Evolutionary conservation across 2,888 invertebrate genomes (phyloP).

Genomic region (Melanophora roralis): DNA sequence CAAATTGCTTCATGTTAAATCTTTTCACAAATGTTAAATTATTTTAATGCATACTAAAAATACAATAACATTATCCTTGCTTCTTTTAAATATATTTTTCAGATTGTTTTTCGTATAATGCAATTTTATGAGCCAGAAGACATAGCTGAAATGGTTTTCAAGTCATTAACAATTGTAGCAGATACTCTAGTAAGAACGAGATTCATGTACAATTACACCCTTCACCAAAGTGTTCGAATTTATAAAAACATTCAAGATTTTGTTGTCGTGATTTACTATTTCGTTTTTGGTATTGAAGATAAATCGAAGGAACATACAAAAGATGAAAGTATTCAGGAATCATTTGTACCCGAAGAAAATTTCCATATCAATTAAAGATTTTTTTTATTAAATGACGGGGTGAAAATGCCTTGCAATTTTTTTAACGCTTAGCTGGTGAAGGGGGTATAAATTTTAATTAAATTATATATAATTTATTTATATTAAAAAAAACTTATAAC

Average conservation of each 20-base stretch:
- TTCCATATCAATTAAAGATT: slow-evolving; percentile 16
- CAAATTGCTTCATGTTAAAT: no score
- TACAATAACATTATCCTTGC: no score
- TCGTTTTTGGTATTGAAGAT: slow-evolving; percentile 2
- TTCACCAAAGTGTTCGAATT: slow-evolving; percentile 23
- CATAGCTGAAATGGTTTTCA: slow-evolving; percentile 51
- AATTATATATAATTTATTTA: neutral
- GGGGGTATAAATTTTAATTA: neutral
- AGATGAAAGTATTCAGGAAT: neutral
- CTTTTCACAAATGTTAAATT: no score
- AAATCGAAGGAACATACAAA: neutral
- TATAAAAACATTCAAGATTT: slow-evolving; percentile 30
- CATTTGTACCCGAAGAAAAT: neutral
- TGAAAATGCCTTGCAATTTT: neutral
- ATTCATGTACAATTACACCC: slow-evolving; percentile 26
- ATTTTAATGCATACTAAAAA: no score
- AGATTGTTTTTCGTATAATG: slow-evolving; percentile 61
- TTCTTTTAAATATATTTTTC: no score
- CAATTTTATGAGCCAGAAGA: slow-evolving; percentile 64
- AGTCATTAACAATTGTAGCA: slow-evolving; percentile 49
- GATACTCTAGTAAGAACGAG: slow-evolving; percentile 63
- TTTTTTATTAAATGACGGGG: neutral
- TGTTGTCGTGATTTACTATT: slow-evolving; percentile 24
- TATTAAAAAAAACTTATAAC: neutral
- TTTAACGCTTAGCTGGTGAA: slow-evolving; percentile 20